Evolutionary conservation across 2,888 invertebrate species (phyloP), one percentile per base, ranked within the genome.

Genomic region (Parascotia fuliginaria): DNA sequence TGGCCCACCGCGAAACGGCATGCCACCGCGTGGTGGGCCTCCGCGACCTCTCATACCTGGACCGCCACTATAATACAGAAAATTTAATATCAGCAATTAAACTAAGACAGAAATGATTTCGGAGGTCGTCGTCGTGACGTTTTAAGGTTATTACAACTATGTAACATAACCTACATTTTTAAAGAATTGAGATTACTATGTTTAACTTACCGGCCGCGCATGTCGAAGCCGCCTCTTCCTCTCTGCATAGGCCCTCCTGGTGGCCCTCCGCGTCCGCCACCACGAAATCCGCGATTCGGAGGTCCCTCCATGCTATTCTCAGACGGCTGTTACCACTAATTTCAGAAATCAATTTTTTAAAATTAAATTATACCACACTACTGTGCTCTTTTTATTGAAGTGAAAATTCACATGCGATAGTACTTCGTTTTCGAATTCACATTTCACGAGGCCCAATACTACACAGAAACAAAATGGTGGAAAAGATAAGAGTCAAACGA

Each of bases 131-230:
- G n/a, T n/a, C n/a, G n/a, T n/a, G n/a, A n/a, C n/a, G 28, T 9
- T 19, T 19, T 5, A 5, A 19, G 19, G 19, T 19, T 19, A 19
- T 19, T 3, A 19, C 7, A 27, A 9, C 9, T 27, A 5, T 27
- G 27, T n/a, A n/a, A n/a, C n/a, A n/a, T n/a, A n/a, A n/a, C n/a
- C n/a, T n/a, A n/a, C n/a, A n/a, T n/a, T n/a, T n/a, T n/a, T n/a
- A n/a, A n/a, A n/a, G n/a, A n/a, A n/a, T n/a, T n/a, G n/a, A n/a
- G n/a, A n/a, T n/a, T n/a, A n/a, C n/a, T n/a, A n/a, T n/a, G n/a
- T n/a, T n/a, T n/a, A n/a, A n/a, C 19, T 77, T 76, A 92, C 92
- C 92, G 83, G 65, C 92, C 92, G 43, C 91, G 81, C 90, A 91
- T 90, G 29, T 92, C 91, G 55, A 87, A 91, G 29, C 89, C 88